Evolutionary conservation across 2,797 vertebrate genomes (phyloP).

Genomic region (Gallirallus australis): DNA sequence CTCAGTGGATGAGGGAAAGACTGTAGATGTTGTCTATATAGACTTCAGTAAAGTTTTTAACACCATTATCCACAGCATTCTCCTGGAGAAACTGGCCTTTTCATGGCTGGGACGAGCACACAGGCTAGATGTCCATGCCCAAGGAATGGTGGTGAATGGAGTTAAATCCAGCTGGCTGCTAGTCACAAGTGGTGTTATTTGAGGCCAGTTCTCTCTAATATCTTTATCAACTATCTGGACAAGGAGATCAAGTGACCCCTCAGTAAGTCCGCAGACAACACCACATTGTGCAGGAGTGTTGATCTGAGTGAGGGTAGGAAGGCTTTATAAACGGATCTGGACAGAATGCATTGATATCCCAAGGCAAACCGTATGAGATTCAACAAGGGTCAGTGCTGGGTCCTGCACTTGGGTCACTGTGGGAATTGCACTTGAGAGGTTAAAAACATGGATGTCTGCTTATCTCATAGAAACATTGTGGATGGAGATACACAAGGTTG

Average conservation of each 20-base stretch:
- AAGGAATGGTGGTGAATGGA: neutral
- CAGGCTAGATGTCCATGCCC: fast-evolving
- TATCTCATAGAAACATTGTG: too few relatives aligned
- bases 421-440: too few relatives aligned
- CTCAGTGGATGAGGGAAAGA: neutral
- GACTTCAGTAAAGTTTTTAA: neutral
- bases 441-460: too few relatives aligned
- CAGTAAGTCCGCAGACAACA: neutral
- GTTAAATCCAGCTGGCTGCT: neutral
- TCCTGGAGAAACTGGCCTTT: neutral
- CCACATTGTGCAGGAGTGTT: neutral
- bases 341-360: neutral
- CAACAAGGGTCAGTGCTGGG: fast-evolving
- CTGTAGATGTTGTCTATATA: neutral
- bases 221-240: neutral
- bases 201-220: neutral
- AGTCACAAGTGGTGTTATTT: neutral
- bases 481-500: too few relatives aligned
- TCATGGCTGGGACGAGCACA: neutral
- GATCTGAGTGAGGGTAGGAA: neutral
- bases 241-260: neutral
- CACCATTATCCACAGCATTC: neutral
- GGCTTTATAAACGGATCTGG: neutral
- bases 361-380: neutral
- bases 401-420: neutral